Evolutionary conservation across 2,888 invertebrate species (phyloP).

Genomic region (Microctonus aethiopoides): DNA sequence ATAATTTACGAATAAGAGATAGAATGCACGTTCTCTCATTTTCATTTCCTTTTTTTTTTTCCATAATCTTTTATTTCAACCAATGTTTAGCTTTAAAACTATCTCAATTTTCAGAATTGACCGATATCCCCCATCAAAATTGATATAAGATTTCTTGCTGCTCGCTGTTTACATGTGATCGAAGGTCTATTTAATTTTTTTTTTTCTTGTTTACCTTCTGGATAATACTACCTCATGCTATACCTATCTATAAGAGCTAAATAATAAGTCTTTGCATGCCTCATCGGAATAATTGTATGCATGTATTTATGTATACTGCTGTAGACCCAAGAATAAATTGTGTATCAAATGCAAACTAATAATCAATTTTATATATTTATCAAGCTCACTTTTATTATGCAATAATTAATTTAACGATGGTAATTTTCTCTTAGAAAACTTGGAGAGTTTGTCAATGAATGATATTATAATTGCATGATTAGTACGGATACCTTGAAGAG

Average conservation of each 20-base stretch:
- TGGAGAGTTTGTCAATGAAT: not conserved
- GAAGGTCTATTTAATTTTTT: not conserved
- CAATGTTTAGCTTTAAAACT: constrained; percentile 8
- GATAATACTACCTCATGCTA: not conserved
- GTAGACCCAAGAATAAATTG: not conserved
- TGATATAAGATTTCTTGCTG: constrained; percentile 1
- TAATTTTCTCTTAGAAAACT: not conserved
- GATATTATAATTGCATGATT: not conserved
- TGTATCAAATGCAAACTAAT: not conserved
- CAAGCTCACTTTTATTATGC: not conserved
- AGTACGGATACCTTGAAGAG: not conserved
- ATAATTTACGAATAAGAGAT: not conserved
- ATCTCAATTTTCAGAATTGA: constrained; percentile 15
- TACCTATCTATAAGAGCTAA: no score
- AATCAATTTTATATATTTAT: not conserved
- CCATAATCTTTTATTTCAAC: constrained; percentile 20
- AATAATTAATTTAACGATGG: not conserved
- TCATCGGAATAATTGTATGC: not conserved
- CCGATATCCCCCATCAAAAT: not conserved
- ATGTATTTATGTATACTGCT: no score
- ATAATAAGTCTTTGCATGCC: not conserved
- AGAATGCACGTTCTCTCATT: not conserved
- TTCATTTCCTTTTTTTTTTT: not conserved
- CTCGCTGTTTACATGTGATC: not conserved
- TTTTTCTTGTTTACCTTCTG: not conserved